These are phyloP conservation scores for Drosophila dives DNA, from an alignment of 2,888 invertebrate genomes.

Conservation along the genomic window DNA sequence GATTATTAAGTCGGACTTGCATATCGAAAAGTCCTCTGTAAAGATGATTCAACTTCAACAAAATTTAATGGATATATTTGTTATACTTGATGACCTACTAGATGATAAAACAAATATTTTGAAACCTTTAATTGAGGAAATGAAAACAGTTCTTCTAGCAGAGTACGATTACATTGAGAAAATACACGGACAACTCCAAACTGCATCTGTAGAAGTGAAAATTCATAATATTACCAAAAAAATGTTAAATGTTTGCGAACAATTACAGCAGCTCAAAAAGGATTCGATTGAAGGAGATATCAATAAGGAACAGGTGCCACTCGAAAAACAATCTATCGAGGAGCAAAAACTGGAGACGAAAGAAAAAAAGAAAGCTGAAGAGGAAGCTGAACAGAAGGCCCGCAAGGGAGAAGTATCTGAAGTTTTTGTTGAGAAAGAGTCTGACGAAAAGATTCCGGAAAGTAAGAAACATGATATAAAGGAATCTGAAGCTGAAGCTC, in stretches of 20 bases:
- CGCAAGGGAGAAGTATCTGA: conserved; percentile 10
- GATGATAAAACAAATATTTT: conserved; percentile 44
- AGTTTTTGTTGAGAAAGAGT: conserved; percentile 1
- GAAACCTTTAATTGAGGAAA: conserved; percentile 51
- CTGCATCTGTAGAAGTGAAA: conserved; percentile 45
- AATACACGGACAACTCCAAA: conserved; percentile 30
- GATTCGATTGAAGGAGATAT: not conserved
- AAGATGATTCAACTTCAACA: conserved; percentile 79
- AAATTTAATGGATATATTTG: conserved; percentile 79
- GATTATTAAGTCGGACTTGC: conserved; percentile 32
- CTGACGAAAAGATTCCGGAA: not conserved
- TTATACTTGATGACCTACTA: conserved; percentile 75
- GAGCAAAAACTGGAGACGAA: not conserved
- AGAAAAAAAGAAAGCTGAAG: not conserved
- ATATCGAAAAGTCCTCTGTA: conserved; percentile 71
- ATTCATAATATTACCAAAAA: conserved; percentile 45
- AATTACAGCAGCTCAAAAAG: conserved; percentile 31
- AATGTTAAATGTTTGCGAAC: conserved; percentile 49
- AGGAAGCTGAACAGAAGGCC: not conserved
- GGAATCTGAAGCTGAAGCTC: not conserved
- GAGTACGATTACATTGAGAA: conserved; percentile 71
- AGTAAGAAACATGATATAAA: not conserved
- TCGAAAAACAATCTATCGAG: not conserved
- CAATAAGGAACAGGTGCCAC: not conserved
- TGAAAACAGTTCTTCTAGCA: conserved; percentile 50